phyloP scores from a whole-genome alignment of 2,113 vertebrate genomes.

The Pterocles gutturalis region DNA sequence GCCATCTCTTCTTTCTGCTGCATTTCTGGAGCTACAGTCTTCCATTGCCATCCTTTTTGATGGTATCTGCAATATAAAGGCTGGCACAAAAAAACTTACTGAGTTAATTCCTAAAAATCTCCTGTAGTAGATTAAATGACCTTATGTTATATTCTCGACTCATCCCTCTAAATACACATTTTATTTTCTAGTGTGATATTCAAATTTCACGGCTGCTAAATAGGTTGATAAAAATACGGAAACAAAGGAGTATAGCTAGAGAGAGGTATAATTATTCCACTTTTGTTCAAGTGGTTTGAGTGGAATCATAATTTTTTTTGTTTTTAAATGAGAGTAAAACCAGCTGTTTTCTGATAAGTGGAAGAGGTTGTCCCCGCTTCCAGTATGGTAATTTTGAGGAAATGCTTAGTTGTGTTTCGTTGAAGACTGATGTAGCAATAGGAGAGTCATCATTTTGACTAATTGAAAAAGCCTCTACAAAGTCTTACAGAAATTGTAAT shows the following conservation, averaged over 20 bases:
- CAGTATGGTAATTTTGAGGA: background rate
- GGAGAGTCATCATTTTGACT: constrained; percentile 49
- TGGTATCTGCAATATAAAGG: background rate
- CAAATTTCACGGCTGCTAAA: constrained; percentile 1
- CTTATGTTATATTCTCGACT: background rate
- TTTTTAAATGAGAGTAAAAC: background rate
- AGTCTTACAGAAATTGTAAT: constrained; percentile 47
- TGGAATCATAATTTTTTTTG: background rate
- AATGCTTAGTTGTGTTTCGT: constrained; percentile 26
- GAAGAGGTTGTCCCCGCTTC: background rate
- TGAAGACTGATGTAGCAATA: constrained; percentile 3
- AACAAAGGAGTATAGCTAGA: background rate
- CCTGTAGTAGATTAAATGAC: background rate
- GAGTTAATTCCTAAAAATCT: constrained; percentile 27
- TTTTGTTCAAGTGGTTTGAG: constrained; percentile 31
- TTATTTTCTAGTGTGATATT: constrained; percentile 8
- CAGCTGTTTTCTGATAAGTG: constrained; percentile 5
- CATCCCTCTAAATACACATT: background rate
- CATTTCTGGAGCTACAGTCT: background rate
- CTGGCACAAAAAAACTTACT: background rate
- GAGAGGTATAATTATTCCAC: background rate
- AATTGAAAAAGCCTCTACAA: constrained; percentile 28
- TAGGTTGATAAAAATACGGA: background rate
- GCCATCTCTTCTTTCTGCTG: background rate
- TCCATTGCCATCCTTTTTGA: background rate